A percentile compares a stretch with the other conserved stretches of the same genome.
phyloP scores from a whole-genome alignment of 2,113 vertebrate species.

The Phylloscopus trochilus region DNA sequence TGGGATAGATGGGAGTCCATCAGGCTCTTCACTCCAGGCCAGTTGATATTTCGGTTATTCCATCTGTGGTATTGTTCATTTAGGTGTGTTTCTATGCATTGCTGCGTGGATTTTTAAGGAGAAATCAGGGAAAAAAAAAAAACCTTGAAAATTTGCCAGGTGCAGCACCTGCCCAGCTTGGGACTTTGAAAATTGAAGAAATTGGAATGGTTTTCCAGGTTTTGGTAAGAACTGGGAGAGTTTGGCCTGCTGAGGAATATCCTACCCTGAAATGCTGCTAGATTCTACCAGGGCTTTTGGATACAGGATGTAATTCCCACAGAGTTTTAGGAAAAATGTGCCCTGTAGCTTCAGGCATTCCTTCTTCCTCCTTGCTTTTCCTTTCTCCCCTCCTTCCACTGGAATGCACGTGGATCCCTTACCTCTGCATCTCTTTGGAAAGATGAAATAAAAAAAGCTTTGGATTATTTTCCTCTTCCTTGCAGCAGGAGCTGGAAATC shows the following conservation, averaged over 20 bases:
- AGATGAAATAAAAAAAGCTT: not conserved
- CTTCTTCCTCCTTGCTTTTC: not conserved
- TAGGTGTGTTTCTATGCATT: rapidly evolving
- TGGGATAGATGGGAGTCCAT: not conserved
- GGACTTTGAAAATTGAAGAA: not conserved
- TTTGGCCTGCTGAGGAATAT: not conserved
- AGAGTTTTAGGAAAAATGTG: not conserved
- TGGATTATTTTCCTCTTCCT: not conserved
- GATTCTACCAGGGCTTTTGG: not conserved
- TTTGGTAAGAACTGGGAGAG: not conserved
- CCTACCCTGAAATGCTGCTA: not conserved
- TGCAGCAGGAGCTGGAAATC: not conserved
- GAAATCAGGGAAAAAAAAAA: not conserved
- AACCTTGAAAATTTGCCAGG: not conserved
- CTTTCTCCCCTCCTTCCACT: not conserved
- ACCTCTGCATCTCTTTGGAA: not conserved
- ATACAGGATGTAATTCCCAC: not conserved
- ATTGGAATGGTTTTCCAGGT: not conserved
- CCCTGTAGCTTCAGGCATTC: not conserved
- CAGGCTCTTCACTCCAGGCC: not conserved
- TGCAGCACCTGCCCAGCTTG: not conserved
- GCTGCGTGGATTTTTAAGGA: not conserved
- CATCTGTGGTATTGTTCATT: rapidly evolving
- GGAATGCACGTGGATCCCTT: not conserved
- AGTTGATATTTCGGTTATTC: not conserved